These are phyloP conservation scores for Zosterops lateralis DNA, from an alignment of 2,113 vertebrate genomes.

Conservation along the genomic window DNA sequence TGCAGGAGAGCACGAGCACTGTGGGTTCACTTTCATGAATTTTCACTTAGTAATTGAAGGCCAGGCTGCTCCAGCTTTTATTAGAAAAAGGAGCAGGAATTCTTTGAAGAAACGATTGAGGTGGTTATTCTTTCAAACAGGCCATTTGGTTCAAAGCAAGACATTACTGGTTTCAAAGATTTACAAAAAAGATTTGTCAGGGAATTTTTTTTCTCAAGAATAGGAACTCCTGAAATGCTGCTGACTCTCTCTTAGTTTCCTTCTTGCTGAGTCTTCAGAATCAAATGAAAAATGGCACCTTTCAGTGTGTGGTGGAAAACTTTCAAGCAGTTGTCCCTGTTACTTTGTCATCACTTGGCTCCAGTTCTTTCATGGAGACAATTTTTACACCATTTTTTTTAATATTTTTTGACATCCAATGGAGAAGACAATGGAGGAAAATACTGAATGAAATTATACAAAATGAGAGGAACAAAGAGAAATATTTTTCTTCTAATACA, in stretches of 20 bases:
- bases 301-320: not conserved
- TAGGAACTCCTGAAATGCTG: not conserved
- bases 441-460: not conserved
- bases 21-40: not conserved
- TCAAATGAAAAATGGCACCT: not conserved
- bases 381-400: rapidly evolving
- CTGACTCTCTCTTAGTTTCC: not conserved
- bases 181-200: not conserved
- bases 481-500: not conserved
- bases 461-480: not conserved
- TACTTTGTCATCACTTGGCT: not conserved
- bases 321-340: not conserved
- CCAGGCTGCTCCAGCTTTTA: not conserved
- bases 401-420: rapidly evolving
- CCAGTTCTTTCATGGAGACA: not conserved
- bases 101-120: not conserved
- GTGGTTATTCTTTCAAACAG: not conserved
- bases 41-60: not conserved
- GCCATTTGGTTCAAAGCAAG: not conserved
- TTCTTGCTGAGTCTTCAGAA: not conserved
- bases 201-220: not conserved
- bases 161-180: not conserved
- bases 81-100: not conserved
- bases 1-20: not conserved
- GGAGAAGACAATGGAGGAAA: not conserved